Evolutionary conservation across 1,140 invertebrate species (phyloP).

Genomic region (Melanaphis sacchari): DNA sequence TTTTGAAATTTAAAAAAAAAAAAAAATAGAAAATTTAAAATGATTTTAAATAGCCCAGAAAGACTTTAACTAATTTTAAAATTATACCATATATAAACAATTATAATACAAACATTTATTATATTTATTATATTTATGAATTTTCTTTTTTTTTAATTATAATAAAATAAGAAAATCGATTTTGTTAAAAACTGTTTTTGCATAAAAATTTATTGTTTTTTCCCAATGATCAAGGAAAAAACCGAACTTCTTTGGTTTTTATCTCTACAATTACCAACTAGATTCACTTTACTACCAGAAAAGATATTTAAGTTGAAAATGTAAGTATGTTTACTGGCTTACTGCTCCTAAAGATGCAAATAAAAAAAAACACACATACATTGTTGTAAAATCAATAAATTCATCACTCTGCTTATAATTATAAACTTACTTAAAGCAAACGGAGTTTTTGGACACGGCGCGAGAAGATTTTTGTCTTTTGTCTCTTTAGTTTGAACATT

Average conservation of each 20-base stretch:
- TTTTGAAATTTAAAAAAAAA: too few relatives aligned
- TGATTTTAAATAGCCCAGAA: too few relatives aligned
- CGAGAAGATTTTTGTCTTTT: not conserved
- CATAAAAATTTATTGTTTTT: too few relatives aligned
- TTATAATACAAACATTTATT: too few relatives aligned
- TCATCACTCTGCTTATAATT: not conserved
- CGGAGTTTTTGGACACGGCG: conserved; percentile 60
- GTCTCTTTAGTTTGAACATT: not conserved
- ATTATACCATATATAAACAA: too few relatives aligned
- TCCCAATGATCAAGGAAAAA: not conserved
- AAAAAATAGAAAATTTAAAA: too few relatives aligned
- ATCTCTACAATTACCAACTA: not conserved
- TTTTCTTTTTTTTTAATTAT: too few relatives aligned
- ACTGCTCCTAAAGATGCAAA: not conserved
- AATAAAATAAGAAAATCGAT: too few relatives aligned
- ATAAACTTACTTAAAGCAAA: conserved; percentile 59
- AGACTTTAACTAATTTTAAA: too few relatives aligned
- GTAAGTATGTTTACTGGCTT: not conserved
- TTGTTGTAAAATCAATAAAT: not conserved
- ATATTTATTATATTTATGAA: too few relatives aligned
- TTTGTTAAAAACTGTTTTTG: too few relatives aligned
- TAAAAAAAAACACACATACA: not conserved
- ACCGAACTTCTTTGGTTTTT: not conserved
- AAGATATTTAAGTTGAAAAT: not conserved
- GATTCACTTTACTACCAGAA: not conserved